phyloP scores from a whole-genome alignment of 2,113 vertebrate genomes.

The Phyllostomus hastatus region DNA sequence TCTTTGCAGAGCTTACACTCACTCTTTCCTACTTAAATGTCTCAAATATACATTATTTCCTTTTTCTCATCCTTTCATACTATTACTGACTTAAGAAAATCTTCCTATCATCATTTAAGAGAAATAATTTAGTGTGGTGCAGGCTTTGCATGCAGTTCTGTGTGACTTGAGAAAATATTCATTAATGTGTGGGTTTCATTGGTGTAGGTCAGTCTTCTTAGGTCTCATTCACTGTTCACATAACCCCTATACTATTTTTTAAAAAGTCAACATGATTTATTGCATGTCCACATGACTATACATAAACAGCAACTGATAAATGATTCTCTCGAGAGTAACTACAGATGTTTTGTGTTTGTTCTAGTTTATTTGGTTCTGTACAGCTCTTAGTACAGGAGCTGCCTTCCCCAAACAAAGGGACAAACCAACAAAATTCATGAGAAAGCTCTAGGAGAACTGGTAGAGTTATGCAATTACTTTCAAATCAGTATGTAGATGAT shows the following conservation, averaged over 20 bases:
- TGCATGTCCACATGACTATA: not conserved
- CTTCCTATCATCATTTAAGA: not conserved
- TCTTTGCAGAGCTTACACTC: not conserved
- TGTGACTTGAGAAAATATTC: not conserved
- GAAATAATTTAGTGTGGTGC: not conserved
- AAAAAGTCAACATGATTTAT: not conserved
- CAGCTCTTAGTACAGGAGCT: not conserved
- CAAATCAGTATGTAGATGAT: not conserved
- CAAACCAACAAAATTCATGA: not conserved
- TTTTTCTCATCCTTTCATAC: not conserved
- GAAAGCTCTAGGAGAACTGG: not conserved
- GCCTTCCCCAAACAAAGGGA: not conserved
- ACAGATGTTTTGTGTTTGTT: not conserved
- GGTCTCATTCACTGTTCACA: not conserved
- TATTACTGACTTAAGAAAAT: not conserved
- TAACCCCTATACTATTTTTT: not conserved
- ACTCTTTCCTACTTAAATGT: not conserved
- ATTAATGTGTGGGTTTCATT: not conserved
- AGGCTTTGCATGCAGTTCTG: not conserved
- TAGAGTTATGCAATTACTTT: not conserved
- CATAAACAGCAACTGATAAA: not conserved
- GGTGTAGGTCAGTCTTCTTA: not conserved
- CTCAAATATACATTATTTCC: not conserved
- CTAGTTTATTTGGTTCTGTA: not conserved
- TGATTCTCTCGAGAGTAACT: not conserved